Evolutionary conservation across 2,888 invertebrate species (phyloP).

Genomic region (Phengaris arion): DNA sequence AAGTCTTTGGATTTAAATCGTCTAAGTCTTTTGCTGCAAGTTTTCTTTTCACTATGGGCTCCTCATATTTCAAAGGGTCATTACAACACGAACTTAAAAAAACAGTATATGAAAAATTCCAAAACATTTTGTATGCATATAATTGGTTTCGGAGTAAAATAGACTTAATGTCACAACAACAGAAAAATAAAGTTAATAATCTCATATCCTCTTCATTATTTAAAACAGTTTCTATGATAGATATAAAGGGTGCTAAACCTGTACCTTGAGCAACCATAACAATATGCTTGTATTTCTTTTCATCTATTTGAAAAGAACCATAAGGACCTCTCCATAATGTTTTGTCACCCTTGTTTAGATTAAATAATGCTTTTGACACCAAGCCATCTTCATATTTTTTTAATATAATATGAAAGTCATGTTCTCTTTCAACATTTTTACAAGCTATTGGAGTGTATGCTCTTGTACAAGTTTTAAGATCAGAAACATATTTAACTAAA

Average conservation of each 20-base stretch:
- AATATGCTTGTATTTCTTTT: slow-evolving; percentile 63
- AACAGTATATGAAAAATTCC: slow-evolving; percentile 87
- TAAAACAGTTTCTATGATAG: slow-evolving; percentile 81
- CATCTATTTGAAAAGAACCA: slow-evolving; percentile 76
- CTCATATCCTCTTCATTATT: slow-evolving; percentile 84
- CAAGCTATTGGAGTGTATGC: slow-evolving; percentile 65
- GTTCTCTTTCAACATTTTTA: slow-evolving; percentile 36
- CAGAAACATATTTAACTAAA: slow-evolving; percentile 53
- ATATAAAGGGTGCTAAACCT: slow-evolving; percentile 85
- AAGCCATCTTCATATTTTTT: slow-evolving; percentile 79
- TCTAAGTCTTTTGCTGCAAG: slow-evolving; percentile 56
- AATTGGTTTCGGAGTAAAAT: slow-evolving; percentile 82
- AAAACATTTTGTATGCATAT: slow-evolving; percentile 78
- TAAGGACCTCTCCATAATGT: slow-evolving; percentile 87
- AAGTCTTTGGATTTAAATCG: slow-evolving; percentile 51
- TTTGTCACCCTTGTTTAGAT: slow-evolving; percentile 65
- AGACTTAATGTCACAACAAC: slow-evolving; percentile 77
- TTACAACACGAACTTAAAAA: slow-evolving; percentile 65
- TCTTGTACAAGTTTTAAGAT: slow-evolving; percentile 49
- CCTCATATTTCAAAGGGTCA: slow-evolving; percentile 67
- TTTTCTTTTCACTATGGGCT: slow-evolving; percentile 65
- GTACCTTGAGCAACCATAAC: slow-evolving; percentile 84
- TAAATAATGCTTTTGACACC: slow-evolving; percentile 78
- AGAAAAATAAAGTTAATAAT: slow-evolving; percentile 80
- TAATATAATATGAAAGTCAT: slow-evolving; percentile 80